Base-by-base conservation (phyloP, 2,113 vertebrate genomes). In the Galemys pyrenaicus region DNA sequence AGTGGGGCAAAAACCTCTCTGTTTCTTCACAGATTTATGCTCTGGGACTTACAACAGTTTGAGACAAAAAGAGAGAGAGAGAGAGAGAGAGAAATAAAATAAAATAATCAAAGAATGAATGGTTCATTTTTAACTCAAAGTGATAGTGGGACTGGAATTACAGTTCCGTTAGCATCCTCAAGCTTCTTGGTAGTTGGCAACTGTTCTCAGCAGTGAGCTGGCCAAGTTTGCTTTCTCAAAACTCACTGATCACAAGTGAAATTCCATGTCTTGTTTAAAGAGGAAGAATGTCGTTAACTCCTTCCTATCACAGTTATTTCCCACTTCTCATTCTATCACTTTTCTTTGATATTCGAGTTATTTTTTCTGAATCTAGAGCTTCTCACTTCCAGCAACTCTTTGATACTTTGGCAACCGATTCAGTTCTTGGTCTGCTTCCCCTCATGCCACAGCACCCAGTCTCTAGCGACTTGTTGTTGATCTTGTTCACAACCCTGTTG, bases 1-100 rank as follows among this genome's bases (percentile, higher is more conserved):
- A 16, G 1, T 5, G 26, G 11, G 19, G 30, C 8, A 54, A 6
- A n/a, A 22, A 0, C 16, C 6, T 19, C 37, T 32, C 5, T 49
- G 9, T 85, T 71, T 56, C 56, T 80, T 85, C 64, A 44, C 35
- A 67, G 16, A n/a, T 68, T 0, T 22, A 19, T 41, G 7, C 32
- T 32, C 24, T 67, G 39, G 28, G 13, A 51, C 32, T 26, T 28
- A 46, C 6, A 82, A 82, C 6, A 41, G 22, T 64, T 22, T 71
- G 26, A 56, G 20, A 78, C 5, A 60, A 20, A 65, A 3, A 68
- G 22, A 37, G 37, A 37, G 5, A 44, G n/a, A n/a, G n/a, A n/a
- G n/a, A n/a, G n/a, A n/a, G n/a, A n/a, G n/a, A n/a, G n/a, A 30
- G 19, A 68, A 22, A n/a, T 67, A 68, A 60, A 74, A 58, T 49